Evolutionary conservation across 2,888 invertebrate species (phyloP).

Genomic region (Orthonychiurus folsomi): DNA sequence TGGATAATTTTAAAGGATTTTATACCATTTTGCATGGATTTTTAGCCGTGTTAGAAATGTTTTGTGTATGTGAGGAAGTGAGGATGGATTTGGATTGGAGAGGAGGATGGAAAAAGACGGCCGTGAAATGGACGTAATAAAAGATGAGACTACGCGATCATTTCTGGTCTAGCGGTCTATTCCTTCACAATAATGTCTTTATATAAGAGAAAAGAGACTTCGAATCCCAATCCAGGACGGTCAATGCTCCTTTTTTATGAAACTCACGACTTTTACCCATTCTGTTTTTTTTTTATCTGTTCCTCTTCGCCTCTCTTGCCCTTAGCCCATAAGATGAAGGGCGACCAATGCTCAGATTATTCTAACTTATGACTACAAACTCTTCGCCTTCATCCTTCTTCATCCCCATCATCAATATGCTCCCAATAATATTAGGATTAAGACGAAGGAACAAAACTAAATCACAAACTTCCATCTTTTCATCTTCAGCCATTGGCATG

Average conservation of each 20-base stretch:
- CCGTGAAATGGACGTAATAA: neutral
- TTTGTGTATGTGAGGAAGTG: no score
- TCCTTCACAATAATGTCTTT: conserved; percentile 5
- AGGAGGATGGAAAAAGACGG: no score
- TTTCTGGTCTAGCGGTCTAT: neutral
- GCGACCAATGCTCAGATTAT: neutral
- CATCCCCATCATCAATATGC: neutral
- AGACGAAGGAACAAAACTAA: neutral
- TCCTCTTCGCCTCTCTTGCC: neutral
- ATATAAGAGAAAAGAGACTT: conserved; percentile 10
- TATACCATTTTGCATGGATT: no score
- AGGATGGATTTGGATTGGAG: no score
- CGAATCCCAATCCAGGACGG: neutral
- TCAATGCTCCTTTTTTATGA: conserved; percentile 7
- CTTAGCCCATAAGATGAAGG: conserved; percentile 1
- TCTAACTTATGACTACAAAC: neutral
- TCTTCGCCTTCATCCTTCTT: neutral
- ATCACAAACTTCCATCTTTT: neutral
- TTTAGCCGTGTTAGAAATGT: no score
- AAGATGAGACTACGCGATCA: neutral
- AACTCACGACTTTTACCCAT: conserved; percentile 7
- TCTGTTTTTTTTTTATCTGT: neutral
- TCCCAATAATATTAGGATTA: neutral
- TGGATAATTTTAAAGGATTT: no score
- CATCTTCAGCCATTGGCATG: no score